Percentiles rank a stretch among this genome's conserved stretches.
These are phyloP conservation scores for Verasper variegatus DNA, from an alignment of 2,113 vertebrate genomes.

Conservation along the genomic window DNA sequence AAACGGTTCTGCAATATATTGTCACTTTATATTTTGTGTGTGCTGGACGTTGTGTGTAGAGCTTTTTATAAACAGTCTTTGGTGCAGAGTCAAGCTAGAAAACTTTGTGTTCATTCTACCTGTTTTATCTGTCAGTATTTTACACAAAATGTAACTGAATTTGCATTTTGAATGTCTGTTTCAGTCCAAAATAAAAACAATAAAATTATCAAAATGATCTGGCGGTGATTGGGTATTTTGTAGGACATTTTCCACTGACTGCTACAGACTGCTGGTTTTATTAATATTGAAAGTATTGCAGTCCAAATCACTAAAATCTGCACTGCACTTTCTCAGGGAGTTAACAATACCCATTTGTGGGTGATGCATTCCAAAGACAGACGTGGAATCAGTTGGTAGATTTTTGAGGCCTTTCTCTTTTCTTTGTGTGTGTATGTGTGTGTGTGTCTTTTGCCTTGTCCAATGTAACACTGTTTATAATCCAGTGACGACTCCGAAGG, in stretches of 20 bases:
- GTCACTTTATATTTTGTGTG: not conserved
- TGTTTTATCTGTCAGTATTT: not conserved
- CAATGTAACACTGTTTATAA: slow-evolving; percentile 45
- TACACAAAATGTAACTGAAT: too few species aligned
- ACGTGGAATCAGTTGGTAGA: too few species aligned
- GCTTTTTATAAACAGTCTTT: not conserved
- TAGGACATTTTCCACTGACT: too few species aligned
- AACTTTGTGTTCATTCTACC: not conserved
- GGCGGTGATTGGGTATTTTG: too few species aligned
- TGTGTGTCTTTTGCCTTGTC: slow-evolving; percentile 33
- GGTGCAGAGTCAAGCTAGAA: not conserved
- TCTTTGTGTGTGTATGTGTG: slow-evolving; percentile 13
- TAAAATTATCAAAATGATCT: too few species aligned
- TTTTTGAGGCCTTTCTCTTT: slow-evolving; percentile 14
- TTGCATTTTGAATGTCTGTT: not conserved
- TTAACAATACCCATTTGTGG: not conserved
- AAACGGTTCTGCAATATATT: not conserved
- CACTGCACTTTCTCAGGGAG: not conserved
- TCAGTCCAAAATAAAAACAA: not conserved
- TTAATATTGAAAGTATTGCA: too few species aligned
- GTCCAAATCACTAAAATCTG: too few species aligned
- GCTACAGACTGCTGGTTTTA: too few species aligned
- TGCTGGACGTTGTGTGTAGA: not conserved
- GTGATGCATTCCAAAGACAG: not conserved
- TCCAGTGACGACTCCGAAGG: slow-evolving; percentile 8